Evolutionary conservation across 2,113 vertebrate species (phyloP).

Genomic region (Mionectes macconnelli): DNA sequence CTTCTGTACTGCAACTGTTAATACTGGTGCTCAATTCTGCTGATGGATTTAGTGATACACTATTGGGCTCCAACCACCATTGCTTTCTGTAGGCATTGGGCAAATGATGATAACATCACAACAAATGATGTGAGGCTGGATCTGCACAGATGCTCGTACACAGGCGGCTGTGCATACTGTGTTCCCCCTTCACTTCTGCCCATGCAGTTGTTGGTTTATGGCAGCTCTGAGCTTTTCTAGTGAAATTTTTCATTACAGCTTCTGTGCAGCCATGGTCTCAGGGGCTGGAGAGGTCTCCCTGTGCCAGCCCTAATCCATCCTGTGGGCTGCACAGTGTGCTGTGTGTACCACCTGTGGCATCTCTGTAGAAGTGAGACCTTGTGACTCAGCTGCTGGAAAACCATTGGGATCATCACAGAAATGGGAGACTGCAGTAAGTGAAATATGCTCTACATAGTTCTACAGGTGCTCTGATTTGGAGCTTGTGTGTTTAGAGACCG

Average conservation of each 20-base stretch:
- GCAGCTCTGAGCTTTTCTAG: neutral
- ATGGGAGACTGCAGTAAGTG: neutral
- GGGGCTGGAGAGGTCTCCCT: neutral
- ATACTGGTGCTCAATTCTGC: neutral
- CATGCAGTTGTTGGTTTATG: neutral
- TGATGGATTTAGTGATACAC: neutral
- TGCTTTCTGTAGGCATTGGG: neutral
- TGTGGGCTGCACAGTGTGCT: rapidly evolving
- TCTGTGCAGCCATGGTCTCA: rapidly evolving
- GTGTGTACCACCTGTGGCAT: rapidly evolving
- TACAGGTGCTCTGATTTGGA: neutral
- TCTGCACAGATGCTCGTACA: rapidly evolving
- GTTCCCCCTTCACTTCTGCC: neutral
- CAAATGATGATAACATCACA: neutral
- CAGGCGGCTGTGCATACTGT: rapidly evolving
- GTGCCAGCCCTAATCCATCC: rapidly evolving
- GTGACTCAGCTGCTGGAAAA: neutral
- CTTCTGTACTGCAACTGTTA: neutral
- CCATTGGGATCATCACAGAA: rapidly evolving
- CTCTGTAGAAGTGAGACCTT: rapidly evolving
- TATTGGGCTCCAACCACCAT: rapidly evolving
- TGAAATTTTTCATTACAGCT: neutral
- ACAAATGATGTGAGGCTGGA: neutral
- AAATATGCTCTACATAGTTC: rapidly evolving
- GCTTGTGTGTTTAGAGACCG: neutral